These are phyloP conservation scores for Apamea monoglypha DNA, from an alignment of 2,888 invertebrate genomes.

Conservation along the genomic window DNA sequence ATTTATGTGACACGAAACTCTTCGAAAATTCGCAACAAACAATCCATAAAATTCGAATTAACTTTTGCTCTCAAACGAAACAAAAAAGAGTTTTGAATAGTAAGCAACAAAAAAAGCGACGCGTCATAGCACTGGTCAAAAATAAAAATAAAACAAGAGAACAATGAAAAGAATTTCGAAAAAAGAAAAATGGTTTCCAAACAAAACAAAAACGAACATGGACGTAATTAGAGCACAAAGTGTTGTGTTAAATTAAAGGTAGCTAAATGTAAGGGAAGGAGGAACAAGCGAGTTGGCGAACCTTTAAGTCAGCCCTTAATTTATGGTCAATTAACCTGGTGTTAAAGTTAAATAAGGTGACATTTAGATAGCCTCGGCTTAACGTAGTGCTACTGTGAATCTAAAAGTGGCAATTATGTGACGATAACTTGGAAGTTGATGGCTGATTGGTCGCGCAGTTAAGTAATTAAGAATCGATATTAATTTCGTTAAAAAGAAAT, in stretches of 20 bases:
- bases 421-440: constrained; percentile 50
- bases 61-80: constrained; percentile 1
- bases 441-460: constrained; percentile 28
- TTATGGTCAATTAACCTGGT: constrained; percentile 89
- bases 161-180: constrained; percentile 54
- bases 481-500: constrained; percentile 6
- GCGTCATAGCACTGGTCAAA: constrained; percentile 29
- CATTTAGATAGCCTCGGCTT: constrained; percentile 79
- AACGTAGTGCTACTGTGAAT: constrained; percentile 70
- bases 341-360: constrained; percentile 87
- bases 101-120: constrained; percentile 25
- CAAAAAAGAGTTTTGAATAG: constrained; percentile 33
- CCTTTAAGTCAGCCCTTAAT: constrained; percentile 87
- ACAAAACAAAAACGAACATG: constrained; percentile 67
- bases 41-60: constrained; percentile 42
- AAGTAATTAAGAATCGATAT: constrained; percentile 39
- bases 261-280: constrained; percentile 71
- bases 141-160: constrained; percentile 43
- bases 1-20: constrained; percentile 65
- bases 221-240: constrained; percentile 83
- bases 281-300: constrained; percentile 80
- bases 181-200: constrained; percentile 58
- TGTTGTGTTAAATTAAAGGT: constrained; percentile 83
- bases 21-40: constrained; percentile 51
- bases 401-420: constrained; percentile 63